Evolutionary conservation across 2,888 invertebrate genomes (phyloP), one percentile per base, ranked within the genome.

Genomic region (Mythimna pallens): DNA sequence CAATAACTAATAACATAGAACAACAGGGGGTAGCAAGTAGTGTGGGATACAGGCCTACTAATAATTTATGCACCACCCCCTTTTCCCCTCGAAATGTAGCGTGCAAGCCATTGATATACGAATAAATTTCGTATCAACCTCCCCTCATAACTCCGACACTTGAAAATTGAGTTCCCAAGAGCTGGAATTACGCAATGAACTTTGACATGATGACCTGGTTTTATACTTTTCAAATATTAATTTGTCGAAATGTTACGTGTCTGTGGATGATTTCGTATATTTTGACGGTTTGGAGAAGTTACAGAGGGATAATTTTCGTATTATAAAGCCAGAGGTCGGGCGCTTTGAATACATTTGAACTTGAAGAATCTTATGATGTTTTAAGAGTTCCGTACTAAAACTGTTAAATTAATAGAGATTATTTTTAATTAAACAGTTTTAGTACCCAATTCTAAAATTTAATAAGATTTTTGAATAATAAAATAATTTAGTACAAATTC

Each of bases 121-220:
- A 80, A 82, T 77, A 72, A 83, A 75, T 78, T 79, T 71, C 47
- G 30, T 61, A 65, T 71, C 59, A 68, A 73, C 54, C 50, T 40
- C 50, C 73, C 34, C 20, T 65, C 63, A 30, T 70, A 65, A 82
- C 70, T 75, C 57, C 58, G 79, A 79, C 84, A 79, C 76, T 82
- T 76, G 64, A 68, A 80, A 85, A 84, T 85, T 82, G 77, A 84
- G 80, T 82, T 82, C 62, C 62, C 63, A 77, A 72, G 71, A 73
- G 65, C 65, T 67, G 50, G 34, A 72, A 80, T 79, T 78, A 82
- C 80, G 71, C 76, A 73, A 47, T 72, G 61, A 78, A 75, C 74
- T 79, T 78, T 79, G 77, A 76, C 85, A 83, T 62, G 61, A 68
- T 85, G 76, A 75, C 84, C 82, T 67, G 59, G 76, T 82, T 83